Conservation (phyloP, 2,113 vertebrate species). For the Paramisgurnus dabryanus region DNA sequence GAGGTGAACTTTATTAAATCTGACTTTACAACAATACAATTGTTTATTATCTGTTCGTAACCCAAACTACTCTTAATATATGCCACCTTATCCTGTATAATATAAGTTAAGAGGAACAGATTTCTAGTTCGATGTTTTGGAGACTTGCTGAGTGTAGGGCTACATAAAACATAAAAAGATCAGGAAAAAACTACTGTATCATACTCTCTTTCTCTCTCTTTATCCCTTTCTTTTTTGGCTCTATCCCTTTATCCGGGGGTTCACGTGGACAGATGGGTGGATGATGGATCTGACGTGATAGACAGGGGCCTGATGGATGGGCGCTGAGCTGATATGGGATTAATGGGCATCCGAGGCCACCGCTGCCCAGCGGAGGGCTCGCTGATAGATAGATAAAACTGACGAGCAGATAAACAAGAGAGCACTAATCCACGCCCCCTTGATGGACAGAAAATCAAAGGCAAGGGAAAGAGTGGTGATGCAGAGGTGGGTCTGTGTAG, state of each 20-base stretch:
- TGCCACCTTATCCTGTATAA: too few relatives aligned
- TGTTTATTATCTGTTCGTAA: too few relatives aligned
- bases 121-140: too few relatives aligned
- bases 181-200: neutral
- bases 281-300: slow-evolving; percentile 80
- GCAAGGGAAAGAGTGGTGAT: slow-evolving; percentile 57
- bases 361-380: slow-evolving; percentile 63
- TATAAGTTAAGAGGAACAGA: too few relatives aligned
- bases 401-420: slow-evolving; percentile 80
- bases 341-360: slow-evolving; percentile 72
- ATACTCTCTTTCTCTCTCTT: neutral
- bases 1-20: too few relatives aligned
- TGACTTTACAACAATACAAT: too few relatives aligned
- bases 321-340: slow-evolving; percentile 75
- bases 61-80: too few relatives aligned
- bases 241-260: slow-evolving; percentile 47
- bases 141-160: too few relatives aligned
- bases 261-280: slow-evolving; percentile 76
- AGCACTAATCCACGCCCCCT: slow-evolving; percentile 75
- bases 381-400: slow-evolving; percentile 78
- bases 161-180: too few relatives aligned
- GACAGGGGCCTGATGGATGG: slow-evolving; percentile 79
- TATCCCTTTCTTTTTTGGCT: slow-evolving; percentile 12
- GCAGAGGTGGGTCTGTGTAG: slow-evolving; percentile 55
- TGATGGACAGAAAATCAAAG: slow-evolving; percentile 79